Base-by-base conservation (phyloP, 1,140 invertebrate species). In the Heliconius hewitsoni region DNA sequence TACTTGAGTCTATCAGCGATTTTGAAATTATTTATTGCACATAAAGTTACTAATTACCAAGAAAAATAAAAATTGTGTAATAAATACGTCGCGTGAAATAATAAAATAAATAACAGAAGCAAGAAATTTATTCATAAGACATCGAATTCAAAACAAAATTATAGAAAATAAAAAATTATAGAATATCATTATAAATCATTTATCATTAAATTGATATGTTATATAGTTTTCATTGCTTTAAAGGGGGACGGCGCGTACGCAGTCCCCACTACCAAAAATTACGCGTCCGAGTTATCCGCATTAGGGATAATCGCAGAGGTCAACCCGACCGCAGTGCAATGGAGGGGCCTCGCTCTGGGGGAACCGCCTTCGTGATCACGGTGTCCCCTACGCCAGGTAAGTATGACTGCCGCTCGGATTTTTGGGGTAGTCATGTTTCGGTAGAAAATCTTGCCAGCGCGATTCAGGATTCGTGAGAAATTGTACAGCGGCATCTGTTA, bases 191-290 rank as follows among this genome's bases (percentile, higher is more conserved):
- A 23, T 23, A 23, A 23, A 23, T 23, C 23, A 23, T 23, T 23
- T 23, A 23, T 23, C 23, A 23, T 23, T 23, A 23, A 23, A 23
- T 23, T 23, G 23, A 23, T 23, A 23, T 23, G 23, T 23, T 23
- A 23, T 23, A 23, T 23, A 23, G 23, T 0, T 23, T 23, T 23
- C 23, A 23, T 23, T 23, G 23, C 23, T 23, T 23, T 23, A 23
- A 30, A 66, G 76, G 85, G 84, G 84, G 85, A 86, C 82, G 79
- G 85, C 85, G 82, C 85, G 85, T 84, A 85, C 84, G 85, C 85
- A 86, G 85, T 86, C 82, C 85, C 84, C 85, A 86, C 85, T 86
- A 86, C 79, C 85, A 86, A 85, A 86, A 85, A 86, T 86, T 83
- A 85, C 85, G 83, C 83, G 83, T 85, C 82, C 82, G 83, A 86